Evolutionary conservation across 2,888 invertebrate genomes (phyloP).

Genomic region (Dolichomitus sp.): DNA sequence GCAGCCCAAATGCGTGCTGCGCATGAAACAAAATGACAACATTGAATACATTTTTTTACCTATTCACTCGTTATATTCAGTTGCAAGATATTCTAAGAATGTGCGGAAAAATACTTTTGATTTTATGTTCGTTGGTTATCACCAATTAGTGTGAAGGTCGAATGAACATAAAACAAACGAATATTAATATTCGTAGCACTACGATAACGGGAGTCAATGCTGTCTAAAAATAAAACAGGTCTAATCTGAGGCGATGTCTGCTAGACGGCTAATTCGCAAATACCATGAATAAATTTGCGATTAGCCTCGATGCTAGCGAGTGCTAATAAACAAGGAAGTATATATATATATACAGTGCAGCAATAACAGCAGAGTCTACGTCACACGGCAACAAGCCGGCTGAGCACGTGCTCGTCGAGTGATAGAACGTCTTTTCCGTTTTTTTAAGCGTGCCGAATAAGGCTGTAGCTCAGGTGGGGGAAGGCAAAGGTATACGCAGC

Average conservation of each 20-base stretch:
- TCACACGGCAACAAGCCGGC: slow-evolving; percentile 20
- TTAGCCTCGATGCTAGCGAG: background rate
- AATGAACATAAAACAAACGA: background rate
- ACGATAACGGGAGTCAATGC: background rate
- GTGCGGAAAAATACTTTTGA: background rate
- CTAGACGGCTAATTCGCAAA: background rate
- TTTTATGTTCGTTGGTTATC: background rate
- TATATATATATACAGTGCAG: background rate
- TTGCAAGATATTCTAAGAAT: background rate
- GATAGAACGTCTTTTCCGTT: slow-evolving; percentile 71
- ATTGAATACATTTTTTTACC: background rate
- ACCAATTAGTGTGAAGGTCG: background rate
- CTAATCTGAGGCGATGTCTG: background rate
- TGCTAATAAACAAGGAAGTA: background rate
- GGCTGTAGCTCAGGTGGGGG: slow-evolving; percentile 63
- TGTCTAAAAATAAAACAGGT: background rate
- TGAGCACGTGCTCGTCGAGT: slow-evolving; percentile 81
- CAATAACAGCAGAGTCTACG: background rate
- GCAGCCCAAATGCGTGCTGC: background rate
- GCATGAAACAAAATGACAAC: background rate
- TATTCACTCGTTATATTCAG: background rate
- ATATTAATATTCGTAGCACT: background rate
- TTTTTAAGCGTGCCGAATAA: slow-evolving; percentile 67
- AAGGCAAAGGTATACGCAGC: slow-evolving; percentile 25
- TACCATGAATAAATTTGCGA: background rate